phyloP scores from a whole-genome alignment of 2,113 vertebrate genomes.

The Chaetorhynchus papuensis region DNA sequence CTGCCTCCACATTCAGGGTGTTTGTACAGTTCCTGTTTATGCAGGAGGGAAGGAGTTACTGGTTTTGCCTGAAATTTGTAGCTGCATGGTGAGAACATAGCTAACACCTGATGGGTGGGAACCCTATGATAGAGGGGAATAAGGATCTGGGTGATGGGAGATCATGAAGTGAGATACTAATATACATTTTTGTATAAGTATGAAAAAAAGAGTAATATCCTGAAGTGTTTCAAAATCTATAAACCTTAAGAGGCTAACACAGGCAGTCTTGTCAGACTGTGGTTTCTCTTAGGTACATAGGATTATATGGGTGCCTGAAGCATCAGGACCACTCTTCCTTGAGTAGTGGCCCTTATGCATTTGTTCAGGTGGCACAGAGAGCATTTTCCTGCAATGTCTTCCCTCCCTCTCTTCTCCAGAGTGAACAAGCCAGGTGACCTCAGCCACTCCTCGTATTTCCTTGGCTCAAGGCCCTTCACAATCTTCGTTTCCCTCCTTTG shows the following conservation, averaged over 20 bases:
- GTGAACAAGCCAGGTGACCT: neutral
- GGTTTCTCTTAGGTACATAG: neutral
- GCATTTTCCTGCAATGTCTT: neutral
- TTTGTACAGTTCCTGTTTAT: neutral
- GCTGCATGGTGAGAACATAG: neutral
- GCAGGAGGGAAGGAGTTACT: neutral
- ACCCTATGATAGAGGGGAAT: neutral
- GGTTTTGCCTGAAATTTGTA: neutral
- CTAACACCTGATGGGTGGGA: neutral
- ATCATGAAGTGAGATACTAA: neutral
- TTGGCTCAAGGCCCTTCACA: neutral
- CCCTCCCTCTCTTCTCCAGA: neutral
- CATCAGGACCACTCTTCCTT: neutral
- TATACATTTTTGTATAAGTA: neutral
- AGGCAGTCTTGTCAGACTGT: neutral
- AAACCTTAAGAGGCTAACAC: neutral
- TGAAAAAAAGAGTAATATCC: neutral
- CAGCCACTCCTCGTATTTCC: neutral
- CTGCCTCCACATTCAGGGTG: accelerated
- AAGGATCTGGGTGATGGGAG: neutral
- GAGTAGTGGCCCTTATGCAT: accelerated
- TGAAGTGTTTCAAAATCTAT: neutral
- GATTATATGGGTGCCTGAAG: neutral
- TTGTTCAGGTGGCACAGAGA: neutral
- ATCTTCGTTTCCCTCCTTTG: neutral